A percentile compares a stretch with the other conserved stretches of the same genome.
phyloP scores from a whole-genome alignment of 1,140 invertebrate species.

The Metaphire vulgaris region DNA sequence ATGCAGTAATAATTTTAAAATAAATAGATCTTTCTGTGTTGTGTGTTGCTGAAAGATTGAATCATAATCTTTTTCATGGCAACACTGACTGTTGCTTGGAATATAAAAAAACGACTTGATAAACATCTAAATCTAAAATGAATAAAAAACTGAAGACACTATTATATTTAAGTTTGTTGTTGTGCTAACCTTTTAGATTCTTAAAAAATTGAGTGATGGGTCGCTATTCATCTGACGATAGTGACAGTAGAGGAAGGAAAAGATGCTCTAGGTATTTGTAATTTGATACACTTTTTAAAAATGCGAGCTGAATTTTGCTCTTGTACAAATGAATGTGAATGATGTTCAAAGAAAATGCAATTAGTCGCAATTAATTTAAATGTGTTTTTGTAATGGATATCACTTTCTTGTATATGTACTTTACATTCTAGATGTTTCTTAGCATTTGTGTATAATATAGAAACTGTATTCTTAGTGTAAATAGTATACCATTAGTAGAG shows the following conservation, averaged over 20 bases:
- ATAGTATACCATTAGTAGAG: too few relatives aligned
- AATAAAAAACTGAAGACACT: too few relatives aligned
- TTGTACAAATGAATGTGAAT: too few relatives aligned
- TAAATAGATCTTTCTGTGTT: background rate
- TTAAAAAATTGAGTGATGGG: background rate
- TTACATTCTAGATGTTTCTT: too few relatives aligned
- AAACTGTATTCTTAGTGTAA: too few relatives aligned
- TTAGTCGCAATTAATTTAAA: background rate
- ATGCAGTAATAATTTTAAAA: too few relatives aligned
- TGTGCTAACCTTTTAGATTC: background rate
- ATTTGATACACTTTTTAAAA: too few relatives aligned
- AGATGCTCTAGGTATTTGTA: background rate
- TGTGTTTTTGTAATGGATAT: background rate
- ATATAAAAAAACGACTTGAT: background rate
- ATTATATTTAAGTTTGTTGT: too few relatives aligned
- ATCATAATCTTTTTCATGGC: background rate
- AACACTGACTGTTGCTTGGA: background rate
- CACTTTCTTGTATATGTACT: background rate
- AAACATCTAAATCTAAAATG: background rate
- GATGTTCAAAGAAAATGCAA: background rate
- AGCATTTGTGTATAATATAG: too few relatives aligned
- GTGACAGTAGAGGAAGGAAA: background rate
- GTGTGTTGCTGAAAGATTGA: background rate
- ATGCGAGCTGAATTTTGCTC: too few relatives aligned
- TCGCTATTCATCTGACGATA: background rate